A percentile compares a stretch with the other conserved stretches of the same genome.
These are phyloP conservation scores for Yasuhikotakia modesta DNA, from an alignment of 2,797 vertebrate genomes.

Conservation along the genomic window DNA sequence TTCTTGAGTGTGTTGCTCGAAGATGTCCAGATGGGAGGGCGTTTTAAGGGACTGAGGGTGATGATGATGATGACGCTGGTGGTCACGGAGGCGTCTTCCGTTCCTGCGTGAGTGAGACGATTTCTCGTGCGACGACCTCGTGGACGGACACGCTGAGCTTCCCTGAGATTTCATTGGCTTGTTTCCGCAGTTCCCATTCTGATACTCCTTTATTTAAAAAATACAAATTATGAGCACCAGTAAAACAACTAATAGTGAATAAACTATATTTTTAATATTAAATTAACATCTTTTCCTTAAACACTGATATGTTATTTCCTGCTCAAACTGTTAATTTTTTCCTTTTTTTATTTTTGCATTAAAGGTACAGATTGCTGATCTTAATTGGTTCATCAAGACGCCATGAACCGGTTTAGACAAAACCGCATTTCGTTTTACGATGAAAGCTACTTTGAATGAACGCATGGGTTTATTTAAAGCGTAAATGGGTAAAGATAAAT, in stretches of 20 bases:
- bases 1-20: conserved; percentile 93
- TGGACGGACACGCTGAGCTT: conserved; percentile 82
- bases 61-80: conserved; percentile 65
- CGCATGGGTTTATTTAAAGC: too few relatives aligned
- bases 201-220: conserved; percentile 77
- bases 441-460: not conserved
- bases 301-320: too few relatives aligned
- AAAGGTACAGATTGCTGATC: too few relatives aligned
- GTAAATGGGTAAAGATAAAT: not conserved
- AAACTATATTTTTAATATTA: too few relatives aligned
- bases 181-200: conserved; percentile 74
- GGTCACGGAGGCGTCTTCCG: conserved; percentile 86
- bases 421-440: not conserved
- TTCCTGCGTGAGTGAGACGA: conserved; percentile 84
- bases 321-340: too few relatives aligned
- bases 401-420: too few relatives aligned
- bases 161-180: conserved; percentile 95
- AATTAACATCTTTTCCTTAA: too few relatives aligned
- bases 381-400: too few relatives aligned
- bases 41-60: conserved; percentile 74
- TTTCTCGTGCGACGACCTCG: conserved; percentile 83
- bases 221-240: not conserved
- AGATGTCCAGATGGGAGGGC: conserved; percentile 91
- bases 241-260: too few relatives aligned
- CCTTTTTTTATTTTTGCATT: too few relatives aligned